phyloP scores from a whole-genome alignment of 2,888 invertebrate genomes.

The Schizaphis graminum region DNA sequence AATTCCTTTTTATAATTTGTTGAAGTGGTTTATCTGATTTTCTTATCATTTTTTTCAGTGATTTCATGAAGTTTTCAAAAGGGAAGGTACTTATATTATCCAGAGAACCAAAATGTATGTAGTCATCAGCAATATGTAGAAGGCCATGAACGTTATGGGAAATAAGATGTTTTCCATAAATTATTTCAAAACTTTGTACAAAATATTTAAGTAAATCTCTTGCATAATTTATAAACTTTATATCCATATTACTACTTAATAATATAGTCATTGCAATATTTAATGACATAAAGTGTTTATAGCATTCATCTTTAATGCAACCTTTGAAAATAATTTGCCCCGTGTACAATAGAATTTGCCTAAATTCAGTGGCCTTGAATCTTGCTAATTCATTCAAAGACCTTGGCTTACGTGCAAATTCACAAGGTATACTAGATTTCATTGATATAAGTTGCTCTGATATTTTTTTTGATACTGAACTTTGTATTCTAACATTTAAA shows the following conservation, averaged over 20 bases:
- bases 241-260: neutral
- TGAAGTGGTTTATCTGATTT: too few species aligned
- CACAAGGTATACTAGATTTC: conserved; percentile 41
- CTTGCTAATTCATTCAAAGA: neutral
- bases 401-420: conserved; percentile 54
- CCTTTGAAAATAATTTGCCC: neutral
- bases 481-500: neutral
- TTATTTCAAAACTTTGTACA: neutral
- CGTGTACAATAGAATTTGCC: neutral
- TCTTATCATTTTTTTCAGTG: too few species aligned
- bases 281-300: conserved; percentile 9
- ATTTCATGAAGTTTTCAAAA: too few species aligned
- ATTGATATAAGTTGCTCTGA: conserved; percentile 10
- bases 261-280: conserved; percentile 7
- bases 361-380: neutral
- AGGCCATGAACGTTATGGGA: neutral
- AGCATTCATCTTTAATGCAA: neutral
- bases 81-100: too few species aligned
- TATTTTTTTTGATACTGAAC: conserved; percentile 20
- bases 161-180: neutral
- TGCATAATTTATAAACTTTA: neutral
- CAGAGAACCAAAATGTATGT: too few species aligned
- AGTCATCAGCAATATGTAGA: too few species aligned
- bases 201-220: neutral
- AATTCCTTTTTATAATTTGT: too few species aligned